Conservation (phyloP, 2,113 vertebrate species). For the Bos taurus region ARS-UCD2.0 NC_037335.1:58329501-58330000, state of each 20-base stretch:
- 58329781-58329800: neutral
- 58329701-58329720: neutral
- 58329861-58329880: neutral
- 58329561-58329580: neutral
- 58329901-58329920: neutral
- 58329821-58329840: neutral
- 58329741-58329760: neutral
- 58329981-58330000: neutral
- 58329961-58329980: neutral
- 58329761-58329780: neutral
- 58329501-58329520: neutral
- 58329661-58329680: constrained; percentile 15
- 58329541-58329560: neutral
- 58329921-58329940: neutral
- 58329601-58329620: neutral
- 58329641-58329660: neutral
- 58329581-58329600: neutral
- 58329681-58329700: neutral
- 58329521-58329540: neutral
- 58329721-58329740: neutral
- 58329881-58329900: neutral
- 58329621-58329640: neutral
- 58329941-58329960: neutral
- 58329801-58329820: neutral
- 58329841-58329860: neutral